Percentiles rank a stretch among this genome's conserved stretches.
phyloP scores from a whole-genome alignment of 2,797 vertebrate genomes.

The Acestrorhynchus altus region DNA sequence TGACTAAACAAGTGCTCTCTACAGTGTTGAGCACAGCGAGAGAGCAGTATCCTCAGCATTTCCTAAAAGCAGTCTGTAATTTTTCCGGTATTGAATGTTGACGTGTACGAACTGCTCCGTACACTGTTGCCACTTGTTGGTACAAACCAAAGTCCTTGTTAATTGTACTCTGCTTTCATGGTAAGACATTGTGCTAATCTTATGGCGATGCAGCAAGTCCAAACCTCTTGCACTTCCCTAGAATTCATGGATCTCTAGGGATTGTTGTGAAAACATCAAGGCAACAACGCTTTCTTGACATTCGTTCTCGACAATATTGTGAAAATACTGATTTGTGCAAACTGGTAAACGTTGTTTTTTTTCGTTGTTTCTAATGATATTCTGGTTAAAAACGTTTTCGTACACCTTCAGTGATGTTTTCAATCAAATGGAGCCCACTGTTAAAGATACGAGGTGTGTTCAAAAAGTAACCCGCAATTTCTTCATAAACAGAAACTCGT shows the following conservation, averaged over 20 bases:
- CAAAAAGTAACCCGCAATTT: too few relatives aligned
- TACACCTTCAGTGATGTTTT: too few relatives aligned
- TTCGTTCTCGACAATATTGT: background rate
- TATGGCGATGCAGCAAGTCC: background rate
- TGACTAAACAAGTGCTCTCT: background rate
- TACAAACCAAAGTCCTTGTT: background rate
- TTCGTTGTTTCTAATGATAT: too few relatives aligned
- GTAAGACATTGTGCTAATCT: background rate
- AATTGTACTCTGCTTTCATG: constrained; percentile 4
- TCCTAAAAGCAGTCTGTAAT: background rate
- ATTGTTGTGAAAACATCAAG: background rate
- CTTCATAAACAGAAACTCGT: too few relatives aligned
- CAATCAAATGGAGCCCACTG: too few relatives aligned
- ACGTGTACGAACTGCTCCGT: background rate
- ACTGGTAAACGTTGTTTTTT: too few relatives aligned
- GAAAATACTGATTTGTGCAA: background rate
- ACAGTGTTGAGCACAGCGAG: background rate
- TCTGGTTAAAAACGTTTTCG: too few relatives aligned
- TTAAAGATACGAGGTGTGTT: too few relatives aligned
- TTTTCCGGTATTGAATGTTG: background rate
- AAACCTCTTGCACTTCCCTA: background rate
- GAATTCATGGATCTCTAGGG: background rate
- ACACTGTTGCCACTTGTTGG: constrained; percentile 4
- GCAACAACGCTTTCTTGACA: background rate
- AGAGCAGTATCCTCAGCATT: background rate